Percentiles rank a stretch among this genome's conserved stretches.
These are phyloP conservation scores for Chelidonichthys spinosus DNA, from an alignment of 2,797 vertebrate species.

Conservation along the genomic window DNA sequence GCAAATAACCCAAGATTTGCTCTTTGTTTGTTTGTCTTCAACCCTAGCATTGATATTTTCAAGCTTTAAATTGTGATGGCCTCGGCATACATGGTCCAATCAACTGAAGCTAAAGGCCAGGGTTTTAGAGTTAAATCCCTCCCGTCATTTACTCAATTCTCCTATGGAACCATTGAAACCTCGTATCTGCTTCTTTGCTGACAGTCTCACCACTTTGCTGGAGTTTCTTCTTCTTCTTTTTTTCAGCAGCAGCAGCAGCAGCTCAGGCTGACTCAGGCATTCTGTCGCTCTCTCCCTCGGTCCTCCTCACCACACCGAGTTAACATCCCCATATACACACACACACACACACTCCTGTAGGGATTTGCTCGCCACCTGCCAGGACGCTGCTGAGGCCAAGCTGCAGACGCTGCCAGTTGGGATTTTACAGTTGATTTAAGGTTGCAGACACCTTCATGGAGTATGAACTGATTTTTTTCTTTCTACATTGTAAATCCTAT, in stretches of 20 bases:
- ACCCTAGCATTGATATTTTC: background rate
- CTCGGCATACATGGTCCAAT: background rate
- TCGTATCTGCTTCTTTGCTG: background rate
- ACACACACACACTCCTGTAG: background rate
- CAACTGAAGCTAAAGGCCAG: background rate
- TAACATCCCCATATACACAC: background rate
- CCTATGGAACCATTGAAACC: background rate
- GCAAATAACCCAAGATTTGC: background rate
- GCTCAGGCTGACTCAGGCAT: slow-evolving; percentile 13
- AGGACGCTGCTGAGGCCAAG: background rate
- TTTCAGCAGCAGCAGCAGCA: slow-evolving; percentile 15
- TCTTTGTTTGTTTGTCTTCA: background rate
- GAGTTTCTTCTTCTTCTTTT: background rate
- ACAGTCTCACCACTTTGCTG: background rate
- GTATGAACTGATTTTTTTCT: background rate
- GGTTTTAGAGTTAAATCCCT: background rate
- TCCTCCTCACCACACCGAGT: slow-evolving; percentile 8
- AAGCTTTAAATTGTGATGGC: background rate
- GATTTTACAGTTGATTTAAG: background rate
- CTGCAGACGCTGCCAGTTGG: background rate
- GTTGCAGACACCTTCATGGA: background rate
- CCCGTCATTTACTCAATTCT: background rate
- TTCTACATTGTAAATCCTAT: background rate
- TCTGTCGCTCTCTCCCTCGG: background rate
- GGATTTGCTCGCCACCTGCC: slow-evolving; percentile 17